Base-by-base conservation (phyloP, 2,113 vertebrate genomes). In the Symphodus melops region DNA sequence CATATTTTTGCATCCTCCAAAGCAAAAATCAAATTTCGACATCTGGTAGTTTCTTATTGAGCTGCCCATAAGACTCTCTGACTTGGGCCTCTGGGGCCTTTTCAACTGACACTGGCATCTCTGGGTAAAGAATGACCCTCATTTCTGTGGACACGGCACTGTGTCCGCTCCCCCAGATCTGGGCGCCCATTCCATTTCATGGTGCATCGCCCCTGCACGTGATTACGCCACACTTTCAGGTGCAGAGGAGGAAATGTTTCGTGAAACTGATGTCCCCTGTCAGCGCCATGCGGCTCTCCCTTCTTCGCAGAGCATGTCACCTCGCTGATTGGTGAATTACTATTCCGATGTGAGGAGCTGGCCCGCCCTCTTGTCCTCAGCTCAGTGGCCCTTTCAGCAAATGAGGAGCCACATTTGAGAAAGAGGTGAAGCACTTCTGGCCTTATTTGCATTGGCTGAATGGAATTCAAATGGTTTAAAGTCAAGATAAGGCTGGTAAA, bases 251-350 rank as follows among this genome's bases (percentile, higher is more conserved):
- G 94, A 93, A 95, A 94, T 93, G 95, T 95, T 96, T 96, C 91
- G 94, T 94, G 94, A 96, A 96, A 97, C 94, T 95, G 95, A 96
- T 95, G 95, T 95, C 92, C 48, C 95, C 95, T 96, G 96, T 97
- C 96, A 96, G 93, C 82, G 80, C 85, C 84, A 70, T 85, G 91
- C 92, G 71, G 92, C 91, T 95, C 96, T 89, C 89, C 76, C 84
- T 95, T 84, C 85, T 75, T 81, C n/a, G 71, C 93, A 85, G 88
- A 94, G 94, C 94, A 94, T 95, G 95, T 95, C 95, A 94, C 81
- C 68, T 58, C 94, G 83, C 96, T 97, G 95, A 96, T 95, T 96
- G 95, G 90, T 84, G 92, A 94, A 96, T 97, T 96, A 95, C 93
- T 94, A 96, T 96, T 91, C 95, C 92, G 92, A 95, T 93, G 93